These are phyloP conservation scores for Sinocyclocheilus grahami DNA, from an alignment of 2,113 vertebrate genomes.

Conservation along the genomic window DNA sequence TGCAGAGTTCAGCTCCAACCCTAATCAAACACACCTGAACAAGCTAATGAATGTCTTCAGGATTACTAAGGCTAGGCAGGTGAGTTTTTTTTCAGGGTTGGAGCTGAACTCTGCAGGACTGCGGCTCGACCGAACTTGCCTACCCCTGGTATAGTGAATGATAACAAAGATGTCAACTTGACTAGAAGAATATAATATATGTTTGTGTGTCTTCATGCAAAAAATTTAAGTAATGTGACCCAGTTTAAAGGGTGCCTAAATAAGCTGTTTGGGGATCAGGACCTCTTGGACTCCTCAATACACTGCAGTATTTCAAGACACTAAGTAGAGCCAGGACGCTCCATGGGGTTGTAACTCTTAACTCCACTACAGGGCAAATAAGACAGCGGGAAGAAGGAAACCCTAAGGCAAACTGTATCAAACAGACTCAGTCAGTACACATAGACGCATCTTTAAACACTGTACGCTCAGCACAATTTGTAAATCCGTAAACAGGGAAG, in stretches of 20 bases:
- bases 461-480: constrained; percentile 4
- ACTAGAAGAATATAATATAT: not conserved
- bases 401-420: constrained; percentile 1
- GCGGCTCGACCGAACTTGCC: no score
- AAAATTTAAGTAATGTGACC: not conserved
- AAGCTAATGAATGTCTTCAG: no score
- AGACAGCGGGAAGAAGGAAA: not conserved
- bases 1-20: no score
- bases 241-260: not conserved
- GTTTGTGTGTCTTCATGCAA: not conserved
- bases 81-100: no score
- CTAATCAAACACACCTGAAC: no score
- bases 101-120: no score
- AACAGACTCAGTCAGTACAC: not conserved
- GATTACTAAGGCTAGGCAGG: no score
- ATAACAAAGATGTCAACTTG: not conserved
- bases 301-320: not conserved
- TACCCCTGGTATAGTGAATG: not conserved
- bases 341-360: constrained; percentile 26
- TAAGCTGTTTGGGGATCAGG: not conserved
- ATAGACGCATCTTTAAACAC: constrained; percentile 23
- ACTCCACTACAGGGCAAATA: constrained; percentile 10
- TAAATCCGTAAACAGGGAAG: constrained; percentile 16
- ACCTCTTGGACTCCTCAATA: not conserved
- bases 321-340: constrained; percentile 17